A percentile compares a stretch with the other conserved stretches of the same genome.
Conservation (phyloP, 2,113 vertebrate genomes). For the Ornithorhynchus anatinus region DNA sequence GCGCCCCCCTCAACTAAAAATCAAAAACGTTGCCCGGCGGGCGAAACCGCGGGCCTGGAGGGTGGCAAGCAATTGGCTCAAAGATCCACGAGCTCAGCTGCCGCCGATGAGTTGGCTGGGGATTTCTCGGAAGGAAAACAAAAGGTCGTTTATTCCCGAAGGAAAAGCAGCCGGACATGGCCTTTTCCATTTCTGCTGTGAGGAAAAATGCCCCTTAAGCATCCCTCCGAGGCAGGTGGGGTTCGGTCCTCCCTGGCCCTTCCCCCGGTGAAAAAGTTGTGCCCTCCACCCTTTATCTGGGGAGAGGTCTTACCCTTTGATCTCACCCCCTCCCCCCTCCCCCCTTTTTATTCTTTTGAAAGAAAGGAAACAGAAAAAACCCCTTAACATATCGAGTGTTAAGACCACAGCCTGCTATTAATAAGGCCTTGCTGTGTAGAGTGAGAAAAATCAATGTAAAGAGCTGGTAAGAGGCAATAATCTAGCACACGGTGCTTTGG, state of each 20-base stretch:
- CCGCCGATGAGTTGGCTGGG: background rate
- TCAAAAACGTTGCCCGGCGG: background rate
- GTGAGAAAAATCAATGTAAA: background rate
- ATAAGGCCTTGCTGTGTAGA: background rate
- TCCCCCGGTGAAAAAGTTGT: too few species aligned
- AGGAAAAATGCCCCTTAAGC: background rate
- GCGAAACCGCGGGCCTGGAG: background rate
- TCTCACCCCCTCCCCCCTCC: background rate
- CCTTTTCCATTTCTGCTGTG: too few species aligned
- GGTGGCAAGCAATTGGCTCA: background rate
- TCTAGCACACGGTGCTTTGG: background rate
- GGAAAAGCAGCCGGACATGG: background rate
- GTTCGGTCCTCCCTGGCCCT: background rate
- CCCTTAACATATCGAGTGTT: background rate
- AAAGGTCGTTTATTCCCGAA: background rate
- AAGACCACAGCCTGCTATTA: background rate
- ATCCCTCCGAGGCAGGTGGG: background rate
- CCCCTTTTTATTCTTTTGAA: background rate
- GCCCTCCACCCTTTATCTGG: background rate
- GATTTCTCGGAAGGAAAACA: too few species aligned
- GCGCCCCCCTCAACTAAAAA: too few species aligned
- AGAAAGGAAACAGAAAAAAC: background rate
- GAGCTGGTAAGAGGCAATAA: background rate
- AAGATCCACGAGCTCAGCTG: background rate
- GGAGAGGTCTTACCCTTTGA: background rate